Percentiles rank a stretch among this genome's conserved stretches.
Evolutionary conservation across 2,113 vertebrate species (phyloP).

Genomic region (Xenotilapia longispinis): DNA sequence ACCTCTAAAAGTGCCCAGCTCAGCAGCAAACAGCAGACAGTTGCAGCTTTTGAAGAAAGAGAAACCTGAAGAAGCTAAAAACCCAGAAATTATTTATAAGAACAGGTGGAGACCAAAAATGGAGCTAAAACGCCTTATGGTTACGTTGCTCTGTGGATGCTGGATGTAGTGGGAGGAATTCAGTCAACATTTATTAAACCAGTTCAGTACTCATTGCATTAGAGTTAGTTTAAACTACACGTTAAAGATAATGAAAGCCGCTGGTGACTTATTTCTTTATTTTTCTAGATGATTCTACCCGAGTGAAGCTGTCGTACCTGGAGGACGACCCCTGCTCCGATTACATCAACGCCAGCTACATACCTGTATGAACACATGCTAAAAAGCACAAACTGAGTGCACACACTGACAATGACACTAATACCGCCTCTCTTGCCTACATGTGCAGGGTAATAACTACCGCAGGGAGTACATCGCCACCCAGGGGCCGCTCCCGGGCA

Average conservation of each 20-base stretch:
- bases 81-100: background rate
- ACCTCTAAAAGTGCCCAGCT: background rate
- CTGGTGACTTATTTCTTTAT: background rate
- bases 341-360: constrained; percentile 95
- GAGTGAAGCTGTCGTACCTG: constrained; percentile 89
- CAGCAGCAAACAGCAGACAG: background rate
- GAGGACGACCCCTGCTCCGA: constrained; percentile 92
- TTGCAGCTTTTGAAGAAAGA: background rate
- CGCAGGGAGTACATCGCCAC: constrained; percentile 92
- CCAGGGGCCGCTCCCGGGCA: constrained; percentile 93
- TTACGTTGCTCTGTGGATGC: background rate
- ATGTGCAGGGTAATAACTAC: constrained; percentile 84
- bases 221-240: background rate
- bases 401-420: background rate
- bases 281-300: constrained; percentile 83
- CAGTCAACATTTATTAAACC: background rate
- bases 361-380: constrained; percentile 75
- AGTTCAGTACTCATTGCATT: background rate
- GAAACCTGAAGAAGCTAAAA: background rate
- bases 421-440: background rate
- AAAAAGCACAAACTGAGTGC: background rate
- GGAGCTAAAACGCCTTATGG: background rate
- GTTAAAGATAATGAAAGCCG: background rate
- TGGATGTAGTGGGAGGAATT: background rate
- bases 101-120: background rate